A percentile compares a stretch with the other conserved stretches of the same genome.
Evolutionary conservation across 2,888 invertebrate genomes (phyloP).

Genomic region (Allophyes oxyacanthae): DNA sequence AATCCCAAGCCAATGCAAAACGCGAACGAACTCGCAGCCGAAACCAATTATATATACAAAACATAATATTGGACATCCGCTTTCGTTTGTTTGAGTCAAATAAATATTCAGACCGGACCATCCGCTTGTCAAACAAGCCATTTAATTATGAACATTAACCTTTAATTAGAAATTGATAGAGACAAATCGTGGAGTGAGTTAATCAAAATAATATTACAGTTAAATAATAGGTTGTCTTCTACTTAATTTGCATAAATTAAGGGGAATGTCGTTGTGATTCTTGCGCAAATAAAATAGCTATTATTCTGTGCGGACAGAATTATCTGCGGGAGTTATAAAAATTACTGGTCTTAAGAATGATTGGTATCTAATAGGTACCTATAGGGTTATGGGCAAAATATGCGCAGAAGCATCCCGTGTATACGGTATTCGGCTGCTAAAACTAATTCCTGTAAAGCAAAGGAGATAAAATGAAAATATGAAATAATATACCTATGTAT

Average conservation of each 20-base stretch:
- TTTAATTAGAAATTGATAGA: constrained; percentile 67
- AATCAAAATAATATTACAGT: constrained; percentile 56
- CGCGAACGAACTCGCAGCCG: constrained; percentile 2
- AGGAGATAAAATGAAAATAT: too few relatives aligned
- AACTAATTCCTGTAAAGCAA: too few relatives aligned
- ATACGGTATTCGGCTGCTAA: too few relatives aligned
- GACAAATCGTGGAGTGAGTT: constrained; percentile 61
- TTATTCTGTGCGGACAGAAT: too few relatives aligned
- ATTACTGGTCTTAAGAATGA: too few relatives aligned
- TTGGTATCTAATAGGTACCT: too few relatives aligned
- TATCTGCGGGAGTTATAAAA: too few relatives aligned
- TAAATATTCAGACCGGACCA: constrained; percentile 49
- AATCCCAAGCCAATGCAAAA: background rate
- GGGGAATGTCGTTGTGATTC: constrained; percentile 16
- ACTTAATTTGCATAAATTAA: constrained; percentile 56
- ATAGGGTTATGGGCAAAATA: too few relatives aligned
- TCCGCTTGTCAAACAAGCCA: constrained; percentile 60
- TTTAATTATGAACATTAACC: constrained; percentile 62
- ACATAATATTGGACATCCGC: constrained; percentile 12
- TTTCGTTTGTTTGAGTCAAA: constrained; percentile 38
- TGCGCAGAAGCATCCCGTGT: too few relatives aligned
- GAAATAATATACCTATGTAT: too few relatives aligned
- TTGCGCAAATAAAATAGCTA: background rate
- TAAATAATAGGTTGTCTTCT: constrained; percentile 45
- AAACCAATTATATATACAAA: constrained; percentile 17